Base-by-base conservation (phyloP, 2,888 invertebrate species). In the Mythimna loreyi region DNA sequence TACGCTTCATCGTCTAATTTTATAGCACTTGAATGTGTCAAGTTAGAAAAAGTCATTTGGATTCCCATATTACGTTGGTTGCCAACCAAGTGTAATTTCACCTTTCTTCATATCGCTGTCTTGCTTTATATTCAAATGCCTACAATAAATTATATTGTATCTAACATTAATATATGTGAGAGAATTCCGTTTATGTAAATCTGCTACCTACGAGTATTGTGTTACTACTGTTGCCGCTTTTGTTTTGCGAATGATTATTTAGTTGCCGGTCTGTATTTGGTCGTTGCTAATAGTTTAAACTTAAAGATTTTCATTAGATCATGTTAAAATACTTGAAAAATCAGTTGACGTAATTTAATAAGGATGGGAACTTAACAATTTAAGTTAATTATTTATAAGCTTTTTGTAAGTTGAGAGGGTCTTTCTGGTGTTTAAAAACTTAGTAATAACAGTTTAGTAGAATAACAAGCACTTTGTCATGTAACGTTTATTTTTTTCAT, bases 111-210 rank as follows among this genome's bases (percentile, higher is more conserved):
- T 11, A 43, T 45, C n/a, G 11, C 36, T 16, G 52, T 45, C 45
- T n/a, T 40, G 53, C 47, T 57, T 60, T 23, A 53, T 49, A 60
- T 72, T 72, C 50, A 55, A 56, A 52, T 57, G 40, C 21, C 40
- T 36, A 8, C 43, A 78, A 53, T 72, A 65, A 53, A 78, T 65
- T 57, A 61, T 43, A 6, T 28, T 47, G 19, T 36, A 70, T 53
- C 40, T 43, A n/a, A 72, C 50, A 57, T 60, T 57, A 57, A 65
- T 57, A 49, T 23, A 60, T 52, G 50, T 56, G n/a, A 28, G 25
- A 56, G 23, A 78, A 65, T 65, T 60, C 6, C 13, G n/a, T 62
- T 43, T 43, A 53, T 69, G 49, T 50, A 25, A 59, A 73, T 69
- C 30, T 55, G 6, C 21, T 33, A 23, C 3, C 19, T 40, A n/a